phyloP scores from a whole-genome alignment of 92 coral and sea anemone genomes.

The Palythoa grandiflora region DNA sequence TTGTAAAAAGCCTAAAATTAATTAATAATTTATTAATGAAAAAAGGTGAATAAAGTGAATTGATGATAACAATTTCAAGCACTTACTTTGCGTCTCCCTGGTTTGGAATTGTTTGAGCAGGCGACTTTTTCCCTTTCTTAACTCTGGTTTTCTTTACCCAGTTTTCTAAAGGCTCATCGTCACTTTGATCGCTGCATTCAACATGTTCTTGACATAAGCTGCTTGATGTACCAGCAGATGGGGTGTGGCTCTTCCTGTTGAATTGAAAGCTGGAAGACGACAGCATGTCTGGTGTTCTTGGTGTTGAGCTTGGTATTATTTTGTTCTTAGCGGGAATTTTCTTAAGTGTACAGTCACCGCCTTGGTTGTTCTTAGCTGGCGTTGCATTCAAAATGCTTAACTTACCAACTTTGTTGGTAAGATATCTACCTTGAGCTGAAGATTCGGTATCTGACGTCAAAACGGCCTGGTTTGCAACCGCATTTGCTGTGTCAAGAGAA shows the following conservation, averaged over 20 bases:
- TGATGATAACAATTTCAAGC: background rate
- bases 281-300: background rate
- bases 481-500: slow-evolving; percentile 1
- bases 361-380: background rate
- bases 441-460: background rate
- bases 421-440: background rate
- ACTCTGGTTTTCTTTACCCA: background rate
- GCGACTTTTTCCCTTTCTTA: background rate
- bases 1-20: no score
- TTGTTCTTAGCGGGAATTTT: background rate
- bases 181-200: background rate
- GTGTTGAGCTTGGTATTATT: background rate
- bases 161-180: slow-evolving; percentile 26
- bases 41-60: no score
- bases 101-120: background rate
- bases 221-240: background rate
- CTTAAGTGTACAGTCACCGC: background rate
- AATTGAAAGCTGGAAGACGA: background rate
- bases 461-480: slow-evolving; percentile 13
- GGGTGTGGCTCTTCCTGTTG: background rate
- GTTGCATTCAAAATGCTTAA: background rate
- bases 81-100: slow-evolving; percentile 9
- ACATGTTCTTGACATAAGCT: background rate
- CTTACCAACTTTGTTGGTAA: background rate
- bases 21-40: no score